These are phyloP conservation scores for Lasiommata megera DNA, from an alignment of 2,888 invertebrate genomes.

Conservation along the genomic window DNA sequence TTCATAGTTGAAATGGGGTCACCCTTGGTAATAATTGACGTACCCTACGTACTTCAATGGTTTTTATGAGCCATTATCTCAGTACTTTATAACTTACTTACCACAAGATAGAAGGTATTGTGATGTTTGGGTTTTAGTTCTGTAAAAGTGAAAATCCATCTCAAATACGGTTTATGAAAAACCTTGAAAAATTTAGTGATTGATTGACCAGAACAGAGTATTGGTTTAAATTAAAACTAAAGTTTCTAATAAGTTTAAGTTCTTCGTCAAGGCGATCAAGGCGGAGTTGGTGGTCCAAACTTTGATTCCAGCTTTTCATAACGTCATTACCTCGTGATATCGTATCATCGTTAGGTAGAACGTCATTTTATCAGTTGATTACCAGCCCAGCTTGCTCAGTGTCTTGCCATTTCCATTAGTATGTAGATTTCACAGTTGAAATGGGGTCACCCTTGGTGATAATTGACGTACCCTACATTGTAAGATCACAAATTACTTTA, in stretches of 20 bases:
- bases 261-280: too few relatives aligned
- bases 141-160: too few relatives aligned
- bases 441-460: conserved; percentile 33
- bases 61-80: not conserved
- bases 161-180: too few relatives aligned
- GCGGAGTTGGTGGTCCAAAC: too few relatives aligned
- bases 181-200: too few relatives aligned
- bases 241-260: too few relatives aligned
- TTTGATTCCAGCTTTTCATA: too few relatives aligned
- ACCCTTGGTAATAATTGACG: conserved; percentile 30
- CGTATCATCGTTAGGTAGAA: conserved; percentile 24
- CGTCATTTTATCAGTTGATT: conserved; percentile 31
- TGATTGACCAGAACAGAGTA: too few relatives aligned
- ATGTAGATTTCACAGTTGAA: conserved; percentile 39
- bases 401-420: conserved; percentile 37
- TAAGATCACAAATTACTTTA: conserved; percentile 20
- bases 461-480: conserved; percentile 30
- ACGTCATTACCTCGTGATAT: too few relatives aligned
- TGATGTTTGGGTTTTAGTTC: too few relatives aligned
- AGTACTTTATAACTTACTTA: not conserved
- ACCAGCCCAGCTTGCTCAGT: conserved; percentile 28
- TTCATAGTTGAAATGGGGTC: conserved; percentile 36
- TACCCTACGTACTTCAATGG: conserved; percentile 23
- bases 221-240: too few relatives aligned
- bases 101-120: too few relatives aligned